Percentiles rank a stretch among this genome's conserved stretches.
Evolutionary conservation across 1,140 invertebrate genomes (phyloP).

Genomic region (Lycorma delicatula): DNA sequence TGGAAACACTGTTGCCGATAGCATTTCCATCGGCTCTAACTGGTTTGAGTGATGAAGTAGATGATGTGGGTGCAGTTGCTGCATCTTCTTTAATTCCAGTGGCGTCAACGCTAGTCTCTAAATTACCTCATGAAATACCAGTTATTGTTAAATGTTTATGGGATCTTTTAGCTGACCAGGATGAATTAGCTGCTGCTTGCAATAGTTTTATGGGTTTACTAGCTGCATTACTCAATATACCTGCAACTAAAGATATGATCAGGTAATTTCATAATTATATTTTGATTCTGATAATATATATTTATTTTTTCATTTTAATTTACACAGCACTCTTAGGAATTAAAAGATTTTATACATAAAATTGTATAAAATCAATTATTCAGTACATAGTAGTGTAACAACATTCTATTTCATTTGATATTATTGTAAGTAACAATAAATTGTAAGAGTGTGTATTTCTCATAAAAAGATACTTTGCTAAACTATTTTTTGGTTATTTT

Average conservation of each 20-base stretch:
- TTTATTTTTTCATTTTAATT: too few relatives aligned
- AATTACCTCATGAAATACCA: slow-evolving; percentile 40
- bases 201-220: slow-evolving; percentile 88
- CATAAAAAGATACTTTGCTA: too few relatives aligned
- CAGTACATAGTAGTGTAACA: too few relatives aligned
- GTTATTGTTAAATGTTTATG: slow-evolving; percentile 52
- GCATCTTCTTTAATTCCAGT: slow-evolving; percentile 83
- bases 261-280: too few relatives aligned
- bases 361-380: too few relatives aligned
- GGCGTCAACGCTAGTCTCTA: slow-evolving; percentile 50
- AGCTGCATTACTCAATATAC: slow-evolving; percentile 70
- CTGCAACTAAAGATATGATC: slow-evolving; percentile 43
- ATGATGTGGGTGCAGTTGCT: slow-evolving; percentile 91
- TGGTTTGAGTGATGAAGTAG: slow-evolving; percentile 74
- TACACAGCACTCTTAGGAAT: too few relatives aligned
- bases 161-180: slow-evolving; percentile 73
- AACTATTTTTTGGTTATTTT: too few relatives aligned
- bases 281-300: too few relatives aligned
- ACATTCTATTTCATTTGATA: too few relatives aligned
- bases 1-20: slow-evolving; percentile 53
- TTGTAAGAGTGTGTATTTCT: too few relatives aligned
- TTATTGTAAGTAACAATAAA: too few relatives aligned
- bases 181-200: slow-evolving; percentile 86
- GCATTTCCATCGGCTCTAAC: slow-evolving; percentile 59
- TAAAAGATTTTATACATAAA: too few relatives aligned